Evolutionary conservation across 2,113 vertebrate species (phyloP).

Genomic region (Melanotaenia duboulayi): DNA sequence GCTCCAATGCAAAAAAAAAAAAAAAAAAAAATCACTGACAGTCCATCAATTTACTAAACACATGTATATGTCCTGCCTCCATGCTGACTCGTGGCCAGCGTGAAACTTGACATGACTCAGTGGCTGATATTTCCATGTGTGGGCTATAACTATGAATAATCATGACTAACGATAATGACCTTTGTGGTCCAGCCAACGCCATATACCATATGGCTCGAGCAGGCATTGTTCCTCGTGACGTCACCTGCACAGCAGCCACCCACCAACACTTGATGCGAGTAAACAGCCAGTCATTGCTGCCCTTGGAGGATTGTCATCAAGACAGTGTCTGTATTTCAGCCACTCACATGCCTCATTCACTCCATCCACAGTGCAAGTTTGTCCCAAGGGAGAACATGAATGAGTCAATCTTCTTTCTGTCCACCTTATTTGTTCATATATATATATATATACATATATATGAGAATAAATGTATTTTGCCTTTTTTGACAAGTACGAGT

Average conservation of each 20-base stretch:
- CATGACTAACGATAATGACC: slow-evolving; percentile 73
- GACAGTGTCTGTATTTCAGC: slow-evolving; percentile 2
- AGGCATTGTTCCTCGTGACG: slow-evolving; percentile 51
- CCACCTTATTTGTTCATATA: slow-evolving; percentile 32
- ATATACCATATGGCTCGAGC: slow-evolving; percentile 9
- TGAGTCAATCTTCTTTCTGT: slow-evolving; percentile 58
- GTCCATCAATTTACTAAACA: background rate
- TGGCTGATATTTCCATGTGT: slow-evolving; percentile 66
- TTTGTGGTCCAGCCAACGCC: slow-evolving; percentile 58
- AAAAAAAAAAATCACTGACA: background rate
- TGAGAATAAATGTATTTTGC: background rate
- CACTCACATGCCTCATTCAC: background rate
- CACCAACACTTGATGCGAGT: slow-evolving; percentile 59
- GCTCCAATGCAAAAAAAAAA: no score
- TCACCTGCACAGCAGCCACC: slow-evolving; percentile 51
- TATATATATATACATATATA: background rate
- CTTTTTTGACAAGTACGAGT: slow-evolving; percentile 33
- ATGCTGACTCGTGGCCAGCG: slow-evolving; percentile 39
- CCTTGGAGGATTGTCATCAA: slow-evolving; percentile 32
- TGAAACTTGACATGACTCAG: slow-evolving; percentile 64
- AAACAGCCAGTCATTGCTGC: slow-evolving; percentile 21
- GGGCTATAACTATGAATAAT: slow-evolving; percentile 66
- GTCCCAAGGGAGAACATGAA: slow-evolving; percentile 1
- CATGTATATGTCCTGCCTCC: slow-evolving; percentile 11
- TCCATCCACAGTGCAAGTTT: background rate